Percentiles rank a stretch among this genome's conserved stretches.
These are phyloP conservation scores for Megaceryle alcyon DNA, from an alignment of 2,797 vertebrate species.

Conservation along the genomic window DNA sequence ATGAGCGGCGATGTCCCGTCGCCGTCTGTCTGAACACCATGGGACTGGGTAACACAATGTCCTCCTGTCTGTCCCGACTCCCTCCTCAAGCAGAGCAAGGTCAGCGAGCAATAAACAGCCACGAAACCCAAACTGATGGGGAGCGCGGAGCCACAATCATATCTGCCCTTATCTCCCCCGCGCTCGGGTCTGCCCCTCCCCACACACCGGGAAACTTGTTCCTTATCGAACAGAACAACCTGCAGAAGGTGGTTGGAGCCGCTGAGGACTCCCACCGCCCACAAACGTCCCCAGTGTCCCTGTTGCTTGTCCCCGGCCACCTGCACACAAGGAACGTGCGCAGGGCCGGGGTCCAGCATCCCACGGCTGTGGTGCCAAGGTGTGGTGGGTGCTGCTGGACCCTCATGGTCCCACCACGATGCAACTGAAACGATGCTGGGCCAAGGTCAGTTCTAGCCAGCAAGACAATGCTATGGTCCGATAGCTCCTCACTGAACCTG, in stretches of 20 bases:
- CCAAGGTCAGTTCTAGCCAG: not conserved
- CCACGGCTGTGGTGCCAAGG: not conserved
- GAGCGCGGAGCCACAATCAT: rapidly evolving
- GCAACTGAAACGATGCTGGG: not conserved
- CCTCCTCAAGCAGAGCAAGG: not conserved
- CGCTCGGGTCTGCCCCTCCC: not conserved
- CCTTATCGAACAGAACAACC: not conserved
- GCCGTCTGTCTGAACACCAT: rapidly evolving
- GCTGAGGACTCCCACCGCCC: not conserved
- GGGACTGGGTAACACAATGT: not conserved
- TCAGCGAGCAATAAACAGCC: not conserved
- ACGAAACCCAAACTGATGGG: rapidly evolving
- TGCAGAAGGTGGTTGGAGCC: not conserved
- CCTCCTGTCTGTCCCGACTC: not conserved
- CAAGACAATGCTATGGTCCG: not conserved
- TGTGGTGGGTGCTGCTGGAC: not conserved
- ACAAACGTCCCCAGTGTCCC: not conserved
- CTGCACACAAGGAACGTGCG: rapidly evolving
- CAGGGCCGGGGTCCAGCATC: not conserved
- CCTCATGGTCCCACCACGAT: rapidly evolving
- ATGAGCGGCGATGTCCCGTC: not conserved
- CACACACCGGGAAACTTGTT: rapidly evolving
- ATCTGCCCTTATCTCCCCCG: not conserved
- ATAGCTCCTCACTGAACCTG: not conserved
- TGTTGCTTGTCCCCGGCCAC: not conserved